phyloP scores from a whole-genome alignment of 1,140 invertebrate genomes.

The Drosophila ananassae region DNA sequence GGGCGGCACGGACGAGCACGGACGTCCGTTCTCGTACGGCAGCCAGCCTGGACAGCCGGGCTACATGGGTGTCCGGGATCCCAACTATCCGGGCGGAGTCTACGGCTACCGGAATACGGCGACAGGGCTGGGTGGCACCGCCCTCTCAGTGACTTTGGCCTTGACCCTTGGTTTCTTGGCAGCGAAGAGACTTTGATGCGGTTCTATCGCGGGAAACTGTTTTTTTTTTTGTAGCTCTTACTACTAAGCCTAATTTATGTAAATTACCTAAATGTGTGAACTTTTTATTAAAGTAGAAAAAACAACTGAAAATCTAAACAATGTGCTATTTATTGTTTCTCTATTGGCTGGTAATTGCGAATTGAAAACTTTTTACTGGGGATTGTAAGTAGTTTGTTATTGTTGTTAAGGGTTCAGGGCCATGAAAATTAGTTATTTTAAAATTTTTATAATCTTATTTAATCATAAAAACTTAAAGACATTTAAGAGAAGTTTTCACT shows the following conservation, averaged over 20 bases:
- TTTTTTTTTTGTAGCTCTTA: slow-evolving; percentile 47
- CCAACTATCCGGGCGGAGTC: slow-evolving; percentile 46
- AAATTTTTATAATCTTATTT: too few species aligned
- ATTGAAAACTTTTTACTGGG: slow-evolving; percentile 1
- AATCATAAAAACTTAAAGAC: too few species aligned
- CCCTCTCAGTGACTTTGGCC: slow-evolving; percentile 7
- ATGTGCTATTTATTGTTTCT: background rate
- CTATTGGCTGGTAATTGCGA: background rate
- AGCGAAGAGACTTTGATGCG: slow-evolving; percentile 38
- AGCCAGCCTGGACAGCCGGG: slow-evolving; percentile 33
- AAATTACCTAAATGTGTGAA: slow-evolving; percentile 34
- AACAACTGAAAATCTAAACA: slow-evolving; percentile 4
- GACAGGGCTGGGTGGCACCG: background rate
- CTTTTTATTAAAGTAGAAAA: slow-evolving; percentile 54
- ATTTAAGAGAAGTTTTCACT: too few species aligned
- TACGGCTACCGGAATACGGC: slow-evolving; percentile 47
- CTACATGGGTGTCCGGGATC: slow-evolving; percentile 35
- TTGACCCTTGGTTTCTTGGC: slow-evolving; percentile 24
- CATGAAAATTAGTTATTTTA: too few species aligned
- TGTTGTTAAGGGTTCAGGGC: too few species aligned
- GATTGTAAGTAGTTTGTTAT: background rate
- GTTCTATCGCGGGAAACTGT: background rate
- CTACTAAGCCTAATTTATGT: slow-evolving; percentile 66
- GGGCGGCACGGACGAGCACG: slow-evolving; percentile 67
- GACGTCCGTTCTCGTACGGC: slow-evolving; percentile 60